phyloP scores from a whole-genome alignment of 2,113 vertebrate species.

The Menidia beryllina region DNA sequence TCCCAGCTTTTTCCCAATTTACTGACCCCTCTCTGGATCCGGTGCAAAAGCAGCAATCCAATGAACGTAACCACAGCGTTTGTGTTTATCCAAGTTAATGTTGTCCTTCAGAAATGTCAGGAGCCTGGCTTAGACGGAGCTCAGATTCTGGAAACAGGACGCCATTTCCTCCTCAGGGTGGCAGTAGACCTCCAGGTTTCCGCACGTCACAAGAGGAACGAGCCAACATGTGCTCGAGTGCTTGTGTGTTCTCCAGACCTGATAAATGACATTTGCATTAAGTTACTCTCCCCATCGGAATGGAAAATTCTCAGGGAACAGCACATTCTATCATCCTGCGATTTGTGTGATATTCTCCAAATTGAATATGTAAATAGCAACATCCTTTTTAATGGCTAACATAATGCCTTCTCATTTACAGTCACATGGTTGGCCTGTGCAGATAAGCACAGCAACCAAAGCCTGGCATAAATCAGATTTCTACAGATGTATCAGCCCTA shows the following conservation, averaged over 20 bases:
- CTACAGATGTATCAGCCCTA: slow-evolving; percentile 22
- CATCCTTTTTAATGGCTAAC: slow-evolving; percentile 71
- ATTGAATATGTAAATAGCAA: slow-evolving; percentile 79
- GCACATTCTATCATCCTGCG: slow-evolving; percentile 69
- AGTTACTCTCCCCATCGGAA: slow-evolving; percentile 67
- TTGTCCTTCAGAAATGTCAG: slow-evolving; percentile 9
- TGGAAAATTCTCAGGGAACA: slow-evolving; percentile 67
- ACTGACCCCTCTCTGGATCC: slow-evolving; percentile 7
- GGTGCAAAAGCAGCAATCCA: slow-evolving; percentile 2
- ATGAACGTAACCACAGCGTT: slow-evolving; percentile 2
- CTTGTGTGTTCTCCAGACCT: slow-evolving; percentile 65
- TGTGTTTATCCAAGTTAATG: slow-evolving; percentile 12
- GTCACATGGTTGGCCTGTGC: slow-evolving; percentile 53
- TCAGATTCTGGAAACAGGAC: slow-evolving; percentile 13
- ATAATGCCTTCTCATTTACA: slow-evolving; percentile 68
- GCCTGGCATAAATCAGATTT: slow-evolving; percentile 51
- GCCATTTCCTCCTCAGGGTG: slow-evolving; percentile 69
- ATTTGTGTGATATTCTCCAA: slow-evolving; percentile 73
- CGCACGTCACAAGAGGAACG: slow-evolving; percentile 24
- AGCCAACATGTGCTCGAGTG: slow-evolving; percentile 42
- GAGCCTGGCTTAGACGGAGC: slow-evolving; percentile 3
- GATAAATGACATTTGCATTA: slow-evolving; percentile 81
- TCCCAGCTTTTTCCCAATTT: slow-evolving; percentile 16
- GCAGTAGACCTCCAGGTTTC: slow-evolving; percentile 73
- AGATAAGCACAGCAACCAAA: slow-evolving; percentile 53